phyloP scores from a whole-genome alignment of 53 echinoderm and acorn worm species.

The Luidia sarsii region DNA sequence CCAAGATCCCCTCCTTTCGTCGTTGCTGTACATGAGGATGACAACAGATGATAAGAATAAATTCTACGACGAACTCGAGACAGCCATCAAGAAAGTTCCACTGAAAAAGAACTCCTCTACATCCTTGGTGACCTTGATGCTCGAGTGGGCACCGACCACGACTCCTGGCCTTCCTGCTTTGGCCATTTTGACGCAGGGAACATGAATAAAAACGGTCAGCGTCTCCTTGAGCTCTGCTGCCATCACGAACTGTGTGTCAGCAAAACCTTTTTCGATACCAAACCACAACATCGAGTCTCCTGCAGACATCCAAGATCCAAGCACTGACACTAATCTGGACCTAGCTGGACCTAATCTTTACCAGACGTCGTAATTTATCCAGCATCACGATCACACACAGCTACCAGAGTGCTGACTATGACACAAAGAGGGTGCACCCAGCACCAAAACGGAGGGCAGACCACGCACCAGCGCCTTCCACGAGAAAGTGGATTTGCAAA shows the following conservation, averaged over 20 bases:
- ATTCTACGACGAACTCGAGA: slow-evolving; percentile 25
- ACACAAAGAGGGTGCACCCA: no score
- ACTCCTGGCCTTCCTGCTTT: slow-evolving; percentile 21
- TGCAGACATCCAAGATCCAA: slow-evolving; percentile 55
- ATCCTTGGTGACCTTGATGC: slow-evolving; percentile 7
- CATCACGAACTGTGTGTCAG: slow-evolving; percentile 23
- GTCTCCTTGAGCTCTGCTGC: slow-evolving; percentile 43
- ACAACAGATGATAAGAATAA: slow-evolving; percentile 8
- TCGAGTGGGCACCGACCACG: slow-evolving; percentile 22
- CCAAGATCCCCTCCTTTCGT: no score
- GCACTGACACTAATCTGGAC: slow-evolving; percentile 61
- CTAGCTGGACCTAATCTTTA: slow-evolving; percentile 28
- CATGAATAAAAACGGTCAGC: slow-evolving; percentile 61
- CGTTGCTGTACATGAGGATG: no score
- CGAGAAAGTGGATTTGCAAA: not conserved
- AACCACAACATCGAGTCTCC: slow-evolving; percentile 38
- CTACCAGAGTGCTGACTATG: slow-evolving; percentile 15
- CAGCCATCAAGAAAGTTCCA: not conserved
- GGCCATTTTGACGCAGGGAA: slow-evolving; percentile 49
- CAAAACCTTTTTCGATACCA: slow-evolving; percentile 44
- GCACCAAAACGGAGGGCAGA: not conserved
- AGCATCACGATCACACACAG: not conserved
- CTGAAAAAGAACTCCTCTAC: not conserved
- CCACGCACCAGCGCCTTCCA: slow-evolving; percentile 4
- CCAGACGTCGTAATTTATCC: not conserved